Evolutionary conservation across 2,113 vertebrate genomes (phyloP), one percentile per base, ranked within the genome.

Genomic region (Aleadryas rufinucha): DNA sequence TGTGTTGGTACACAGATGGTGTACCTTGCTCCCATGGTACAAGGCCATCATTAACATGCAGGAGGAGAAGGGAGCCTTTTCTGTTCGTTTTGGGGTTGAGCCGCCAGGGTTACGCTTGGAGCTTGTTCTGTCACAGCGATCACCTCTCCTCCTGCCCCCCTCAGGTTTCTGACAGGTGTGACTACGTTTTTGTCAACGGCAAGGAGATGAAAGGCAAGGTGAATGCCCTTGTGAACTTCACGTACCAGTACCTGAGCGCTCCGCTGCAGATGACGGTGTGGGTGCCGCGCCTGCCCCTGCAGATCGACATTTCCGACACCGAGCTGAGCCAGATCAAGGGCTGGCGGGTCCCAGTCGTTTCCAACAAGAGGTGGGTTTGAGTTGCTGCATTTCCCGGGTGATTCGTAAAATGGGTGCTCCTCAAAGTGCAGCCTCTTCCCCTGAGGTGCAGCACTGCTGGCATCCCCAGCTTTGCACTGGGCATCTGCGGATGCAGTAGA

Each of bases 311-410:
- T 47, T 99, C 99, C 0, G 99, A 99, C 97, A 99, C 99, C 0
- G 99, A 99, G 71, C 98, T 99, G 80, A 99, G 98, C 97, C 99
- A 99, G 97, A 98, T 99, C 94, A 99, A 99, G 95, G 99, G 99
- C 83, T 99, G 99, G 99, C 81, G 99, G 70, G 99, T 99, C 9
- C 99, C 99, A 35, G 96, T 99, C 5, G 74, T 97, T 69, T 97
- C 97, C 89, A 98, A 96, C 86, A 99, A 98, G 96, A 99, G 99
- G 99, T 99, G 85, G 57, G 98, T 66, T 39, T 49, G 27, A 42
- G 27, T n/a, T 26, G 3, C 17, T 69, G 4, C 17, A 2, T 57
- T 39, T 65, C 54, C 7, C 17, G 19, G 10, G 20, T 37, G 41
- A 9, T 87, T 30, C 52, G 10, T 78, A 2, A n/a, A 60, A 56